Evolutionary conservation across 2,888 invertebrate genomes (phyloP), one percentile per base, ranked within the genome.

Genomic region (Agriopis marginaria): DNA sequence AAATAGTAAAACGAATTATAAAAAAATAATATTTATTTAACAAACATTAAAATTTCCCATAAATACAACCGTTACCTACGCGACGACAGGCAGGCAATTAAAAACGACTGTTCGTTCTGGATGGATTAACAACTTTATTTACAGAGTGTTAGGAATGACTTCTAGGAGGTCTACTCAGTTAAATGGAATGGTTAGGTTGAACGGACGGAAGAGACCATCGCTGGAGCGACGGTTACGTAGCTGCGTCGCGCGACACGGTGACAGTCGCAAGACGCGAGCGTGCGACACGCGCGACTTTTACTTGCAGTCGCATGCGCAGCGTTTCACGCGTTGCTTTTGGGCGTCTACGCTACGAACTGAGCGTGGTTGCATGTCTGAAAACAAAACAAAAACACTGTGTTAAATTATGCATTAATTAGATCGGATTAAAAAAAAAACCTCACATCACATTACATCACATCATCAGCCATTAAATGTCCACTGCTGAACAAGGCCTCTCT

Each of bases 291-390:
- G 75, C 65, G 59, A 55, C 65, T 32, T 70, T 78, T 88, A 96
- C 75, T 95, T 95, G 94, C 97, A 97, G 90, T 96, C 95, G 93
- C 97, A 97, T 76, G 96, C 95, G 92, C 96, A 97, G 83, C 97
- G 96, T 89, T 96, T 96, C 50, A 96, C 95, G 82, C 96, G 96
- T 39, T 12, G 47, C 88, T 96, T 96, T 80, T 96, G 93, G 77
- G 87, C 92, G 84, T 95, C 95, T 32, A 95, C 95, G 84, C 95
- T 96, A 81, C 96, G 96, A 6, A 94, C 92, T 0, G 94, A 94
- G 83, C 97, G 96, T 68, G 97, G 97, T 88, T 97, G 97, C 84
- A 98, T 96, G 86, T 96, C 97, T 98, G 95, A 53, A 94, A 92
- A 17, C 80, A 78, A 79, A 70, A 5, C 8, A 23, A 75, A 77